phyloP scores from a whole-genome alignment of 2,113 vertebrate species.

The Sturnira hondurensis region DNA sequence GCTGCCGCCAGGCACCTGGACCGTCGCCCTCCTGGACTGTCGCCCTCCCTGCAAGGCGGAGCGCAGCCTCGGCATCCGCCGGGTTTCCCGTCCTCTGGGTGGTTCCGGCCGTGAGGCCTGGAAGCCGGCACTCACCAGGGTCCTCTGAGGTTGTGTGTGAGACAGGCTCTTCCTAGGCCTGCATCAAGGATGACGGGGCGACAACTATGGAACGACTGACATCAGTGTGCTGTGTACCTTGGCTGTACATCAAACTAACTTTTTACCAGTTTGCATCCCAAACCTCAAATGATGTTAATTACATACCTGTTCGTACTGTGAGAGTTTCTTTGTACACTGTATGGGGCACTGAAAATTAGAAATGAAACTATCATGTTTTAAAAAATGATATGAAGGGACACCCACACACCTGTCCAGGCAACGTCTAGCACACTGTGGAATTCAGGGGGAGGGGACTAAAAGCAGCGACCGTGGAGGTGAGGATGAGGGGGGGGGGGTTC shows the following conservation, averaged over 20 bases:
- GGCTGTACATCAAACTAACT: not conserved
- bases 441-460: not conserved
- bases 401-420: no score
- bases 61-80: not conserved
- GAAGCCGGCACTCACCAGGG: not conserved
- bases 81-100: not conserved
- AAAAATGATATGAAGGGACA: not conserved
- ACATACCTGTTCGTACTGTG: not conserved
- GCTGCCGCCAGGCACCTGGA: not conserved
- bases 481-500: not conserved
- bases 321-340: not conserved
- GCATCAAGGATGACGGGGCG: not conserved
- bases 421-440: fast-evolving
- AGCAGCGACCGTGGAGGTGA: fast-evolving
- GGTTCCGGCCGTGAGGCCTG: not conserved
- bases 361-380: not conserved
- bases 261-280: not conserved
- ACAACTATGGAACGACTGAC: not conserved
- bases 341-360: not conserved
- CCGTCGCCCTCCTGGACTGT: not conserved
- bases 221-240: not conserved
- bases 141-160: not conserved
- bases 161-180: not conserved
- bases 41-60: not conserved
- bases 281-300: not conserved